Evolutionary conservation across 1,140 invertebrate species (phyloP).

Genomic region (Coelopa frigida): DNA sequence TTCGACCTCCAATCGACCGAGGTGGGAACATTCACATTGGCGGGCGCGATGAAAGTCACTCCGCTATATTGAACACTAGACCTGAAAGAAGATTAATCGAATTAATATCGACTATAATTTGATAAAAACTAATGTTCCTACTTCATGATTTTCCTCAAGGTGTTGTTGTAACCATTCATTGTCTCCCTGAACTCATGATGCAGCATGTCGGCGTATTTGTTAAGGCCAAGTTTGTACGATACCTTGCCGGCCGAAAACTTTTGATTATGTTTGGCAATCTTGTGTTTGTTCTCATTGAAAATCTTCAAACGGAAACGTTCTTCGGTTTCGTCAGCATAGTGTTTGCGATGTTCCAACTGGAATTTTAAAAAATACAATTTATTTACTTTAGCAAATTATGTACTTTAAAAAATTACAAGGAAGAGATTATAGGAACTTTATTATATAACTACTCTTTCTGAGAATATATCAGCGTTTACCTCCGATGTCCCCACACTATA

Average conservation of each 20-base stretch:
- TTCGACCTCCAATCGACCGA: conserved; percentile 79
- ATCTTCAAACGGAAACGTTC: conserved; percentile 81
- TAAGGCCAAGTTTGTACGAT: conserved; percentile 61
- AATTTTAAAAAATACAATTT: conserved; percentile 7
- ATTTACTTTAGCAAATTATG: no score
- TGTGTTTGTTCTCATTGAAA: conserved; percentile 76
- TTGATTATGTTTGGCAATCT: conserved; percentile 79
- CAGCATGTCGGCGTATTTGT: conserved; percentile 80
- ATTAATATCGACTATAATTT: no score
- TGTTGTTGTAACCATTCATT: conserved; percentile 75
- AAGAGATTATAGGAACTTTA: no score
- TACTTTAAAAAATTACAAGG: no score
- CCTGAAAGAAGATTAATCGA: no score
- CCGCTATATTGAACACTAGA: conserved; percentile 39
- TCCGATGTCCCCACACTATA: no score
- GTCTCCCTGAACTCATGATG: conserved; percentile 69
- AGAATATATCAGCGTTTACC: no score
- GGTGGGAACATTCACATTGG: conserved; percentile 63
- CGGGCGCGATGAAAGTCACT: conserved; percentile 64
- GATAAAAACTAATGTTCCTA: neutral
- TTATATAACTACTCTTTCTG: no score
- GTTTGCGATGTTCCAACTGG: conserved; percentile 61
- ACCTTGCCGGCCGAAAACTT: conserved; percentile 58
- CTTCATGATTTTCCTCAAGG: conserved; percentile 24
- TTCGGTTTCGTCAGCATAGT: conserved; percentile 63